Conservation (phyloP, 2,888 invertebrate genomes). For the Tenthredo notha region DNA sequence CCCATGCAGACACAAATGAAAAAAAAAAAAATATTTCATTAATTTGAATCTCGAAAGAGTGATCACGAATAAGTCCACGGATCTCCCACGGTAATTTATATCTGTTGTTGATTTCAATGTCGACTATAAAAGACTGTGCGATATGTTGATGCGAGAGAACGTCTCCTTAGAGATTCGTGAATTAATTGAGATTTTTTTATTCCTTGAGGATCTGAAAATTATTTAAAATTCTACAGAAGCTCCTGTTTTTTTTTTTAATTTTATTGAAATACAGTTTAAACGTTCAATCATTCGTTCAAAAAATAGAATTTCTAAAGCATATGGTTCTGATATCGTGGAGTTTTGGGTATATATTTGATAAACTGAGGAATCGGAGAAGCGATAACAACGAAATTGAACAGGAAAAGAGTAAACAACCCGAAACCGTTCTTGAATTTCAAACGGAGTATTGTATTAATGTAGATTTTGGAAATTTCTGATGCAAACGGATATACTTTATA, state of each 20-base stretch:
- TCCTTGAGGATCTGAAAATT: background rate
- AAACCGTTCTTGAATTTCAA: conserved; percentile 48
- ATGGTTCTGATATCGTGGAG: background rate
- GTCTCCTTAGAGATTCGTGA: background rate
- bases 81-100: background rate
- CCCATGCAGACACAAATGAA: background rate
- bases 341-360: background rate
- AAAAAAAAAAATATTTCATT: background rate
- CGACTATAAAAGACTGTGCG: background rate
- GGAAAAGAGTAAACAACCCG: conserved; percentile 43
- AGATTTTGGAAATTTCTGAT: conserved; percentile 43
- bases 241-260: background rate
- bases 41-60: background rate
- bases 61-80: background rate
- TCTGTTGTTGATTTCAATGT: background rate
- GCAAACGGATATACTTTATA: conserved; percentile 26
- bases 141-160: background rate
- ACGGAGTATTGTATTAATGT: conserved; percentile 47
- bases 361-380: background rate
- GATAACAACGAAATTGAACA: conserved; percentile 40
- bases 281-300: background rate
- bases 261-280: background rate
- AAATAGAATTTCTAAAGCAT: background rate
- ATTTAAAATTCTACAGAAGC: background rate
- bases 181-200: background rate